Evolutionary conservation across 1,140 invertebrate species (phyloP).

Genomic region (Hyles euphorbiae): DNA sequence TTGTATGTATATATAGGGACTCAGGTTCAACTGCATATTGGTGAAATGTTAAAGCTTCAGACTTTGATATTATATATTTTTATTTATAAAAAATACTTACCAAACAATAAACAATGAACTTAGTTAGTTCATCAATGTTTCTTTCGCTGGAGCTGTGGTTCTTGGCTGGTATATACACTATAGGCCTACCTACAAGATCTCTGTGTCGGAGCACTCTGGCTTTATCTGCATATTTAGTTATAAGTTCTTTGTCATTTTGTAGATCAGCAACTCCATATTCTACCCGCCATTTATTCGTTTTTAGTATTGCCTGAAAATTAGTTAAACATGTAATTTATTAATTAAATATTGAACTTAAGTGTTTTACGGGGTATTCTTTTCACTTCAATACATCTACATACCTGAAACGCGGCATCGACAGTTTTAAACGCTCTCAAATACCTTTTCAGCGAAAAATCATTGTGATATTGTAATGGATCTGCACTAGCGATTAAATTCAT

Average conservation of each 20-base stretch:
- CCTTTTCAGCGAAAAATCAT: conserved; percentile 81
- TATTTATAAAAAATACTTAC: conserved; percentile 47
- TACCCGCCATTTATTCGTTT: conserved; percentile 86
- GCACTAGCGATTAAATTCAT: conserved; percentile 83
- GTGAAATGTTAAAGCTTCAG: background rate
- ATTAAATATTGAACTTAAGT: too few species aligned
- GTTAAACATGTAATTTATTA: too few species aligned
- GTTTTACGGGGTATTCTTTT: too few species aligned
- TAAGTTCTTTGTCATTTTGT: conserved; percentile 76
- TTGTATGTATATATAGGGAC: too few species aligned
- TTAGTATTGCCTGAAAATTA: conserved; percentile 79
- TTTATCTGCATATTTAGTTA: conserved; percentile 79
- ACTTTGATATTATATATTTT: conserved; percentile 9
- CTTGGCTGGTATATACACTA: conserved; percentile 85
- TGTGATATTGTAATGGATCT: conserved; percentile 82
- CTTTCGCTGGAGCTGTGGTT: conserved; percentile 83
- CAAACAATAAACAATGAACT: conserved; percentile 85
- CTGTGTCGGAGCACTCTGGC: conserved; percentile 81
- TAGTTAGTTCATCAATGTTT: conserved; percentile 84
- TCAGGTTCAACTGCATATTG: too few species aligned
- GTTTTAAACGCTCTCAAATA: conserved; percentile 83
- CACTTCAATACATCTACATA: conserved; percentile 27
- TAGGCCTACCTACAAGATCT: conserved; percentile 82
- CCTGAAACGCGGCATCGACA: conserved; percentile 83
- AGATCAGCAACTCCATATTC: conserved; percentile 81